phyloP scores from a whole-genome alignment of 1,140 invertebrate genomes.

The Ephestia elutella region DNA sequence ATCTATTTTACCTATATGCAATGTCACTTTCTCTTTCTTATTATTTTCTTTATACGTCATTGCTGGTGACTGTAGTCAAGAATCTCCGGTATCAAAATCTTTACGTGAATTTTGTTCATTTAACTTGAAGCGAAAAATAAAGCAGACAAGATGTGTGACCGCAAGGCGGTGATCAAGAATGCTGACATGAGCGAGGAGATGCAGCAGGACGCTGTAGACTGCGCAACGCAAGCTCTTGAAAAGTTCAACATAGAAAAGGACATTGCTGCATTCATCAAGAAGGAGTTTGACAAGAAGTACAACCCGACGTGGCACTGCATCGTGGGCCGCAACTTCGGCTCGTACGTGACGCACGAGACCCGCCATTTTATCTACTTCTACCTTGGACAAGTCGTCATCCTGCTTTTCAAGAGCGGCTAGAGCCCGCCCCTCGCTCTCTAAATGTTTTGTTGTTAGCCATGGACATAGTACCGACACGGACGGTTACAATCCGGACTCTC shows the following conservation, averaged over 20 bases:
- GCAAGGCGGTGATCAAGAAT: conserved; percentile 99
- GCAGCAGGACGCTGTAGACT: conserved; percentile 99
- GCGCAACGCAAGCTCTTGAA: conserved; percentile 98
- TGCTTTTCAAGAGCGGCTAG: conserved; percentile 99
- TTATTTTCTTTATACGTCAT: too few relatives aligned
- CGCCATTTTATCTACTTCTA: conserved; percentile 99
- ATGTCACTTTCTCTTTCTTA: too few relatives aligned
- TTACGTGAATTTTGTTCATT: conserved; percentile 66
- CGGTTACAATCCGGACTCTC: conserved; percentile 17
- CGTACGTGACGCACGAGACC: conserved; percentile 97
- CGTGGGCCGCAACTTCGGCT: conserved; percentile 95
- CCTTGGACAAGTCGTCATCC: conserved; percentile 95
- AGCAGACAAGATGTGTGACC: conserved; percentile 89
- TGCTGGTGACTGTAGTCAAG: too few relatives aligned
- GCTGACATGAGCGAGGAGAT: conserved; percentile 99
- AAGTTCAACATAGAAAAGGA: conserved; percentile 99
- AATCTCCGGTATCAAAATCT: conserved; percentile 73
- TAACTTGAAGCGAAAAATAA: conserved; percentile 54
- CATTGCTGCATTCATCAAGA: conserved; percentile 98
- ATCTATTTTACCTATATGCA: too few relatives aligned
- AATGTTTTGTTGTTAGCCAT: conserved; percentile 57
- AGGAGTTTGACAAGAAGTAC: conserved; percentile 99
- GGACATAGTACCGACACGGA: too few relatives aligned
- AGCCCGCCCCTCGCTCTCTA: conserved; percentile 30
- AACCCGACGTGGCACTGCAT: conserved; percentile 99